A percentile compares a stretch with the other conserved stretches of the same genome.
phyloP scores from a whole-genome alignment of 1,140 invertebrate genomes.

The Lepidurus apus region DNA sequence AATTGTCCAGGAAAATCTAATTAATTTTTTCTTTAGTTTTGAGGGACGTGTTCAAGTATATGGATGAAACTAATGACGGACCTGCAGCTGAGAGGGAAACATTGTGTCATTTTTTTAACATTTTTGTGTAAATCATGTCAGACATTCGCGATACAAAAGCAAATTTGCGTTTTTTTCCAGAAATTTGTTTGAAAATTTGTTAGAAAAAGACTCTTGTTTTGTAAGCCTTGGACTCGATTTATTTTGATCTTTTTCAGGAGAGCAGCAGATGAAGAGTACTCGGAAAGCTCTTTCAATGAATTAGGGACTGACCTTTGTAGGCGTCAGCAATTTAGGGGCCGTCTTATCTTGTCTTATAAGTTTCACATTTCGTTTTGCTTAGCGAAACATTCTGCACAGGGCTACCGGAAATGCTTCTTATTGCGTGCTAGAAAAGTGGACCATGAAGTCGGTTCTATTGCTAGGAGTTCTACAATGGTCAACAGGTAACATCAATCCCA shows the following conservation, averaged over 20 bases:
- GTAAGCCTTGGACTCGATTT: too few species aligned
- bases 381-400: neutral
- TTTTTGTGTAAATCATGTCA: too few species aligned
- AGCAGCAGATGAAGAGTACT: too few species aligned
- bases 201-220: too few species aligned
- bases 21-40: neutral
- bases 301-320: neutral
- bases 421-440: neutral
- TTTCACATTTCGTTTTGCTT: neutral
- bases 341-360: neutral
- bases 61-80: neutral
- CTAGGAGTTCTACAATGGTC: neutral
- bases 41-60: neutral
- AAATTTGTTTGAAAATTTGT: too few species aligned
- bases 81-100: neutral
- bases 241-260: too few species aligned
- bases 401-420: neutral
- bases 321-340: constrained; percentile 13
- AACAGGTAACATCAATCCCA: neutral
- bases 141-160: too few species aligned
- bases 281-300: too few species aligned
- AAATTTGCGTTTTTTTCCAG: too few species aligned
- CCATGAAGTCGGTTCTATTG: neutral
- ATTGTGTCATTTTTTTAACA: neutral
- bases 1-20: neutral